Conservation (phyloP, 2,113 vertebrate genomes). For the Polypterus bichir region DNA sequence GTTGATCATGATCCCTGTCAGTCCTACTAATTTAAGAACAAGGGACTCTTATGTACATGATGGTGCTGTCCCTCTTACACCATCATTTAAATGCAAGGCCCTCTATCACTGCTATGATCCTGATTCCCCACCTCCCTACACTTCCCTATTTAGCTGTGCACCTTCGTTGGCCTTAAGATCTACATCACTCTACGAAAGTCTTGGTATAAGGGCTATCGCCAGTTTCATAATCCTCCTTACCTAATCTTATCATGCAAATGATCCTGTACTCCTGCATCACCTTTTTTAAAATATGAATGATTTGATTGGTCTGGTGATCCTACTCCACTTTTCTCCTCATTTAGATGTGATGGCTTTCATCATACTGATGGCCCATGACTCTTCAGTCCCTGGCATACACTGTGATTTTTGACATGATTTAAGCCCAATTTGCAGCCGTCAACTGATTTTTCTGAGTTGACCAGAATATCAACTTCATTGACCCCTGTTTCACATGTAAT, state of each 20-base stretch:
- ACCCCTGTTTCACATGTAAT: background rate
- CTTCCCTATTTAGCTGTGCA: background rate
- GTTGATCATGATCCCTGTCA: too few relatives aligned
- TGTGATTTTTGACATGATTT: too few relatives aligned
- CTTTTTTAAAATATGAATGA: background rate
- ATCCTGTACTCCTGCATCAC: background rate
- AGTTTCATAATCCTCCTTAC: background rate
- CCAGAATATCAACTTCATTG: background rate
- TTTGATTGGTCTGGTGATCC: background rate
- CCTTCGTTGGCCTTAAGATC: background rate
- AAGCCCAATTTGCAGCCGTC: too few relatives aligned
- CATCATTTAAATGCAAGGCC: background rate
- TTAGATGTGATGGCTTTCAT: background rate
- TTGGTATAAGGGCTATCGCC: background rate
- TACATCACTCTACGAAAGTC: background rate
- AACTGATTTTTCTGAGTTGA: background rate
- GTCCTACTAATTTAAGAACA: too few relatives aligned
- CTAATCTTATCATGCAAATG: background rate
- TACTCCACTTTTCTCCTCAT: background rate
- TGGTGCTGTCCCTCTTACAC: too few relatives aligned
- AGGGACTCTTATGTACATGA: too few relatives aligned
- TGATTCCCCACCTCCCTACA: background rate
- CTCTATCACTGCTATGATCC: background rate
- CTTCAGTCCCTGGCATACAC: background rate
- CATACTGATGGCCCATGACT: background rate